Percentiles rank a stretch among this genome's conserved stretches.
Conservation (phyloP, 2,888 invertebrate genomes). For the Kuschelorhynchus macadamiae region DNA sequence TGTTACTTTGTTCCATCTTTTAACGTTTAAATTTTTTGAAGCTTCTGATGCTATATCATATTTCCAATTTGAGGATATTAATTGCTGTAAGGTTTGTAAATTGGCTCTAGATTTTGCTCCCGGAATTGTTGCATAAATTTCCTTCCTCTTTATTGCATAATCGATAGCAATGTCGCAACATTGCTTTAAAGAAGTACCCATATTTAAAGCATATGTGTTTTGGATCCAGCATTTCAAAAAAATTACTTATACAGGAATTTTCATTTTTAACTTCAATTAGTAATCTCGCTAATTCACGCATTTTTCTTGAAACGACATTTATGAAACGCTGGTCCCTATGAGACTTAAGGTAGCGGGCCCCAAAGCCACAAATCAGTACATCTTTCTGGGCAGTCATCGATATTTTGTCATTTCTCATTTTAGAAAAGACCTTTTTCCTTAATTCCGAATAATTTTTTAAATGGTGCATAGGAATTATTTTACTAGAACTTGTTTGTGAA, state of each 20-base stretch:
- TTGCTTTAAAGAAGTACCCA: conserved; percentile 53
- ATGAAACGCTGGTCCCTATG: neutral
- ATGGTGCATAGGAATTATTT: neutral
- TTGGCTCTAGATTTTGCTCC: conserved; percentile 48
- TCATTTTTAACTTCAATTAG: conserved; percentile 38
- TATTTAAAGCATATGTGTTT: conserved; percentile 53
- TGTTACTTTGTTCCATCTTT: conserved; percentile 52
- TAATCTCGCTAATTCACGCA: conserved; percentile 46
- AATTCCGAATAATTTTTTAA: neutral
- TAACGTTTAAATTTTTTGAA: conserved; percentile 42
- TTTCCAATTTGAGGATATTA: conserved; percentile 41
- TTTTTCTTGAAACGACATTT: conserved; percentile 48
- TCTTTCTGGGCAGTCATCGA: neutral
- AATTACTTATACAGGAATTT: conserved; percentile 21
- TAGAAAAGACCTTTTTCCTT: neutral
- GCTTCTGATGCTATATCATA: conserved; percentile 43
- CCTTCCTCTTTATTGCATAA: conserved; percentile 35
- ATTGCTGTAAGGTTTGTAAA: conserved; percentile 52
- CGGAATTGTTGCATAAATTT: conserved; percentile 45
- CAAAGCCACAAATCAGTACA: neutral
- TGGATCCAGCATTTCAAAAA: conserved; percentile 44
- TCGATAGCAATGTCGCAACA: conserved; percentile 53
- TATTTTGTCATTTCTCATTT: neutral
- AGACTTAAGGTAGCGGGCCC: neutral
- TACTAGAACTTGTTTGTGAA: neutral